Evolutionary conservation across 2,888 invertebrate genomes (phyloP), one percentile per base, ranked within the genome.

Genomic region (Sinhomidia bicolor): DNA sequence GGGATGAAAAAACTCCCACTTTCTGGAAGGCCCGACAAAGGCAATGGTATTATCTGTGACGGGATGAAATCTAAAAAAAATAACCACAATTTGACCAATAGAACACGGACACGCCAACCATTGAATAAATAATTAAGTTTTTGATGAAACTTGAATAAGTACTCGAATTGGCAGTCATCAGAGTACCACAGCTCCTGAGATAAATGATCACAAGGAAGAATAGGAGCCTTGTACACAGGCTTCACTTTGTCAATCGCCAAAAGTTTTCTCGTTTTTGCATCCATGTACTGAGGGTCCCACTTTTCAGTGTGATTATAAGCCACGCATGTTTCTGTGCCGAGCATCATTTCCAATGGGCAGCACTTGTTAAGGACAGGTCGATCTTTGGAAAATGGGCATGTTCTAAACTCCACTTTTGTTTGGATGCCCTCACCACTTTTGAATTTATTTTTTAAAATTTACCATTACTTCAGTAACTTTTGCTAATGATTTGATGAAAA

Each of bases 61-160:
- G 12, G 88, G 88, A 68, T 88, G 76, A 54, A 88, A 88, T 23
- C 80, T 86, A 54, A n/a, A n/a, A n/a, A n/a, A n/a, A n/a, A n/a
- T n/a, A n/a, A n/a, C n/a, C n/a, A n/a, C n/a, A n/a, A n/a, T n/a
- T n/a, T n/a, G n/a, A n/a, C n/a, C n/a, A n/a, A n/a, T n/a, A n/a
- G n/a, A n/a, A n/a, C n/a, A n/a, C n/a, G n/a, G n/a, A n/a, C n/a
- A n/a, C n/a, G n/a, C n/a, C n/a, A n/a, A n/a, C n/a, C 60, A 60
- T 5, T 36, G 68, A 47, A 23, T 12, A 44, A 44, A 6, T 3
- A 12, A 12, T 12, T 26, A 9, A 26, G 6, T 10, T 74, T 44
- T 6, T 17, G 3, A 14, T n/a, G 1, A 6, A 23, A 47, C 3
- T 44, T 65, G 1, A 17, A 3, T 62, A 3, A 47, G 20, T 74